Conservation (phyloP, 2,113 vertebrate genomes). For the Anolis carolinensis region DNA sequence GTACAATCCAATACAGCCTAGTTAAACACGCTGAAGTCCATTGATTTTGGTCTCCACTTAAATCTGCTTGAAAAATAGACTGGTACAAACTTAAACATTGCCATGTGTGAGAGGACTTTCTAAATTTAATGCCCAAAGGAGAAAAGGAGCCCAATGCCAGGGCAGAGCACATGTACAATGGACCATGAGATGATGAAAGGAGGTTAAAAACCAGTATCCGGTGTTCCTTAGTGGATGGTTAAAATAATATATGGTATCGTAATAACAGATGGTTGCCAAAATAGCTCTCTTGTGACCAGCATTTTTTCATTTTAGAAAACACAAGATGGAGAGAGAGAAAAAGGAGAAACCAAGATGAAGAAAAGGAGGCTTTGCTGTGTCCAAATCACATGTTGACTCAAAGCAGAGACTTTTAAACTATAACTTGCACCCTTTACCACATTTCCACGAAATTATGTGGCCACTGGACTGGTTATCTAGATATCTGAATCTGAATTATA, state of each 20-base stretch:
- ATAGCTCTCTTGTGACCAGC: not conserved
- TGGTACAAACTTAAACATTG: not conserved
- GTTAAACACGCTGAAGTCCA: not conserved
- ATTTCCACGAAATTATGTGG: not conserved
- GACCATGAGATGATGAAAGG: not conserved
- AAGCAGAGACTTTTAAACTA: not conserved
- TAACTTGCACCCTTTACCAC: not conserved
- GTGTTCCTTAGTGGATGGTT: not conserved
- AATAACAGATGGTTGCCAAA: not conserved
- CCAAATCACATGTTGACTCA: not conserved
- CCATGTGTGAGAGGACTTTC: not conserved
- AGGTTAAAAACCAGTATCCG: not conserved
- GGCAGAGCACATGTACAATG: not conserved
- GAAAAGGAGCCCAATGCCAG: too few relatives aligned
- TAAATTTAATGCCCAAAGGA: not conserved
- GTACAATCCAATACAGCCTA: not conserved
- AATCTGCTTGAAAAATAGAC: not conserved
- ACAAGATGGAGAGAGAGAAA: too few relatives aligned
- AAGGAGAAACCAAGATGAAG: not conserved
- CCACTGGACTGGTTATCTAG: not conserved
- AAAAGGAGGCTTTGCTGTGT: not conserved
- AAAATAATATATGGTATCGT: not conserved
- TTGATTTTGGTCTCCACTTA: not conserved
- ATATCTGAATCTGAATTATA: not conserved
- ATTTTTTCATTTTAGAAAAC: not conserved